A percentile compares a stretch with the other conserved stretches of the same genome.
phyloP scores from a whole-genome alignment of 1,140 invertebrate genomes.

The Drosophila equinoxialis region DNA sequence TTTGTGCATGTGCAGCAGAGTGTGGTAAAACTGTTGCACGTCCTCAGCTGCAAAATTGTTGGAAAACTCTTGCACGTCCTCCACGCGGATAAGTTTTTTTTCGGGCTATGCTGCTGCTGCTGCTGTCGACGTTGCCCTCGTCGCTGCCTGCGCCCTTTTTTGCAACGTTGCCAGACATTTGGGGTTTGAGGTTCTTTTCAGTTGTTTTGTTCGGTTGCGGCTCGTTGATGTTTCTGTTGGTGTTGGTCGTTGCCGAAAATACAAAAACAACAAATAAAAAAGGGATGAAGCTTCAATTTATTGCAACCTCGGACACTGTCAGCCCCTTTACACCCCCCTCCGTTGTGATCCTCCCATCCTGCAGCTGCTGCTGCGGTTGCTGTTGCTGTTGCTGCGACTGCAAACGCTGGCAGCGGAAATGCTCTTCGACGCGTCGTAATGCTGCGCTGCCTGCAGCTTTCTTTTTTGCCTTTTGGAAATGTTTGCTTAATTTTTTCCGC shows the following conservation, averaged over 20 bases:
- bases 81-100: constrained; percentile 54
- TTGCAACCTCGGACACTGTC: constrained; percentile 44
- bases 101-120: constrained; percentile 26
- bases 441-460: constrained; percentile 31
- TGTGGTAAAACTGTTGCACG: constrained; percentile 62
- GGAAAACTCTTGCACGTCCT: constrained; percentile 72
- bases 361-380: constrained; percentile 2
- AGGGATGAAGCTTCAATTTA: constrained; percentile 75
- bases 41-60: constrained; percentile 41
- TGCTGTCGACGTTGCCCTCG: background rate
- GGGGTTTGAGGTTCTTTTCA: constrained; percentile 57
- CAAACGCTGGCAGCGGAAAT: constrained; percentile 25
- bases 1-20: constrained; percentile 67
- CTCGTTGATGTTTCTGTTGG: constrained; percentile 48
- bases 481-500: constrained; percentile 49
- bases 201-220: constrained; percentile 19
- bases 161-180: constrained; percentile 67
- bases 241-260: constrained; percentile 51
- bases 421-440: background rate
- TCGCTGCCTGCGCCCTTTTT: constrained; percentile 60
- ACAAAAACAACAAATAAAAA: constrained; percentile 1
- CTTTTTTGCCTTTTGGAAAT: constrained; percentile 25
- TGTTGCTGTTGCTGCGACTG: constrained; percentile 16
- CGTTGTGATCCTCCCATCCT: constrained; percentile 12
- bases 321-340: background rate